phyloP scores from a whole-genome alignment of 2,113 vertebrate genomes.

The Capra hircus region DNA sequence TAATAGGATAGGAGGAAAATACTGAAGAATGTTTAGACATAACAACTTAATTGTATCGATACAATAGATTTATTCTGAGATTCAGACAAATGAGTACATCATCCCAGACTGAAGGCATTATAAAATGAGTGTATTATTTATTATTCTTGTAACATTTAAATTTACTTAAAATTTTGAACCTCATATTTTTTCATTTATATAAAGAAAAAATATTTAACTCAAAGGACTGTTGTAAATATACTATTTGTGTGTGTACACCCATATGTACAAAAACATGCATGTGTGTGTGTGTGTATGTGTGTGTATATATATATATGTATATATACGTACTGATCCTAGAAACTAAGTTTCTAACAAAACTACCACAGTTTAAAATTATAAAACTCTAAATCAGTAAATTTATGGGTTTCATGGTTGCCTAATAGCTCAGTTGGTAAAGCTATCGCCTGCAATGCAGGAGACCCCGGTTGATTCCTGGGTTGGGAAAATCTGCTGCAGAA shows the following conservation, averaged over 20 bases:
- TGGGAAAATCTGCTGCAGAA: rapidly evolving
- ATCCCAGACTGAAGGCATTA: neutral
- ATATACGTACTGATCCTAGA: neutral
- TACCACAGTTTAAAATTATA: neutral
- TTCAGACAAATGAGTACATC: neutral
- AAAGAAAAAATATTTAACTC: neutral
- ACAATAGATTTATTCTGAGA: neutral
- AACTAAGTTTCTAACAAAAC: neutral
- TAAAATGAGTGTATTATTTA: neutral
- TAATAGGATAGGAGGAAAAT: neutral
- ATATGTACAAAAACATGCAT: neutral
- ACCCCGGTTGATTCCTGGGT: neutral
- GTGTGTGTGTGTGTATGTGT: rapidly evolving
- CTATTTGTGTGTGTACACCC: neutral
- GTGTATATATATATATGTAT: neutral
- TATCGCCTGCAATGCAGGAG: neutral
- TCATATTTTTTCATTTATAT: neutral
- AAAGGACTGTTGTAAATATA: neutral
- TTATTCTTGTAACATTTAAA: neutral
- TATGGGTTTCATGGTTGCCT: neutral
- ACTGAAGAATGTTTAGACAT: neutral
- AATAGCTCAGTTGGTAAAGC: neutral
- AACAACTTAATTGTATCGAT: neutral
- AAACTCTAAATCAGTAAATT: neutral
- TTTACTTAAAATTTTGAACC: neutral